These are phyloP conservation scores for Zalophus californianus DNA, from an alignment of 2,797 vertebrate species.

Conservation along the genomic window DNA sequence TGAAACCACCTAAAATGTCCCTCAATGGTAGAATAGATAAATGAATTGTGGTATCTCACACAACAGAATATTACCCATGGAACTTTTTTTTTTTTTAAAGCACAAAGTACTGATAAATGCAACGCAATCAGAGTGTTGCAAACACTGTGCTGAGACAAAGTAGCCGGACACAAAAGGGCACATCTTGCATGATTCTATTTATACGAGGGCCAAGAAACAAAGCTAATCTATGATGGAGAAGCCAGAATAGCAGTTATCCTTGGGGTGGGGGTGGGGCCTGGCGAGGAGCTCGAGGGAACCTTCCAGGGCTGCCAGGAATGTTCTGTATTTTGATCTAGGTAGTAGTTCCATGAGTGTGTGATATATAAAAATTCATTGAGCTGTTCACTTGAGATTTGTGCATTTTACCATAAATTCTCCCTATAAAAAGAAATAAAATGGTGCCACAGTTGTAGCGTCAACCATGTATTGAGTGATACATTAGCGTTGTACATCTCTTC, in stretches of 20 bases:
- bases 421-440: not conserved
- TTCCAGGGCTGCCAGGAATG: not conserved
- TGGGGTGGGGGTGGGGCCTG: accelerated
- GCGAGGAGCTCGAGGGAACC: accelerated
- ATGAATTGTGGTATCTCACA: not conserved
- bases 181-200: not conserved
- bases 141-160: not conserved
- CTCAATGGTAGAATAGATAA: not conserved
- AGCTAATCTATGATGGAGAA: not conserved
- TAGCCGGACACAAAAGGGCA: not conserved
- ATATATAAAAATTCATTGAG: not conserved
- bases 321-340: not conserved
- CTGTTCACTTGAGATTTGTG: not conserved
- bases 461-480: accelerated
- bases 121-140: not conserved
- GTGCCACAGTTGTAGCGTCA: not conserved
- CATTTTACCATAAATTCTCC: not conserved
- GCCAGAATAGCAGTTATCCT: not conserved
- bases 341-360: not conserved
- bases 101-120: not conserved
- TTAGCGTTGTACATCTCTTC: not conserved
- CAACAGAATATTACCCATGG: not conserved
- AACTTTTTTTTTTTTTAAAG: not conserved
- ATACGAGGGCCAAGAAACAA: not conserved
- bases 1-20: not conserved